Base-by-base conservation (phyloP, 2,113 vertebrate species). In the Ciconia stormi region DNA sequence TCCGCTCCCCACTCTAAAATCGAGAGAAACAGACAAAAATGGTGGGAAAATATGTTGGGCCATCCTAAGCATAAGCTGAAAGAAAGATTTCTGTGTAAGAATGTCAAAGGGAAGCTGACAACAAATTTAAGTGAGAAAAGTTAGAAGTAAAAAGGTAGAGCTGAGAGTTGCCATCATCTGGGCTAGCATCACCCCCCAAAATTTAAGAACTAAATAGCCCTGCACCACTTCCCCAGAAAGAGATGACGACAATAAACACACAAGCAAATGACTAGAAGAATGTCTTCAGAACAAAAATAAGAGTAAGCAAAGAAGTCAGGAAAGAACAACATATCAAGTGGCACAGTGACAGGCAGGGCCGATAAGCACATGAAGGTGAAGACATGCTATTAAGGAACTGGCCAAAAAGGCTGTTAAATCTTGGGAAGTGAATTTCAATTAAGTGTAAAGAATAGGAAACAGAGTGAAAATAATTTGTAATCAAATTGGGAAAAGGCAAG, bases 401-500 rank as follows among this genome's bases (percentile, higher is more conserved):
- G 77, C 73, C 77, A 84, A 82, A 93, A 96, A 91, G 80, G 65
- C 77, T 71, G 23, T 52, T 87, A 88, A 84, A 89, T 70, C 79
- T 84, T 76, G 36, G 76, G 47, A 80, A 93, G 71, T 67, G 67
- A 87, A 91, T 94, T 93, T 91, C 90, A 87, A 80, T 76, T 61
- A 87, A 44, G 34, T 40, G 30, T 67, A 78, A 94, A 89, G 81
- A 95, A 82, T 7, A 65, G 81, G 59, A 94, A 90, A 59, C 19
- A 69, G 42, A 56, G 14, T 58, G 38, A 94, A 97, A 92, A 82
- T 72, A 89, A 89, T 67, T 94, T 83, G 69, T 91, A 95, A 91
- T 85, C 80, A 72, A 76, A 87, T 11, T 44, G 40, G 13, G 16
- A n/a, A 76, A 80, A 76, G 46, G 38, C 15, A 82, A 74, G 67